Conservation (phyloP, 2,888 invertebrate genomes). For the Lasioglossum pauxillum region DNA sequence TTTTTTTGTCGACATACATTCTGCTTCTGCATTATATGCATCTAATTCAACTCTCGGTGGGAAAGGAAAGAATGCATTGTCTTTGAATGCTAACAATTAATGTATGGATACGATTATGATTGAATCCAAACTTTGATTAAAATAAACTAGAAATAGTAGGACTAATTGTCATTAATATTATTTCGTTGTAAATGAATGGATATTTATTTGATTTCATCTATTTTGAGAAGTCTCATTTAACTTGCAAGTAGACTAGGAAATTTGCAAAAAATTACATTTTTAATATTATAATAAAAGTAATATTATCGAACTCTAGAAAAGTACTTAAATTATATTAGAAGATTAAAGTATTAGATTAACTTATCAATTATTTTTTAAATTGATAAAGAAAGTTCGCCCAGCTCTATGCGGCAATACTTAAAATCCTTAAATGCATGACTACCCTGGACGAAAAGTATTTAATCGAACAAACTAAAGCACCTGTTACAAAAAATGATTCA, state of each 20-base stretch:
- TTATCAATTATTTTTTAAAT: background rate
- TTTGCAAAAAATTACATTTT: background rate
- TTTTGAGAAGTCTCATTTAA: background rate
- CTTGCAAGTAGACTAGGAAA: background rate
- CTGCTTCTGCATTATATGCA: conserved; percentile 41
- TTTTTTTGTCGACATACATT: background rate
- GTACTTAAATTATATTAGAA: background rate
- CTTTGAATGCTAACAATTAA: conserved; percentile 28
- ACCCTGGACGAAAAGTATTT: background rate
- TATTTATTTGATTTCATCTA: background rate
- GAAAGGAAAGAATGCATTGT: background rate
- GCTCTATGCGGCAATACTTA: background rate
- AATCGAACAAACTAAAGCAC: background rate
- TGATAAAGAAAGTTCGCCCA: background rate
- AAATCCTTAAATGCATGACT: conserved; percentile 38
- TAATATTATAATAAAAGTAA: background rate
- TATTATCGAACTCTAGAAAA: background rate
- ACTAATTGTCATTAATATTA: background rate
- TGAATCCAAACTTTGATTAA: background rate
- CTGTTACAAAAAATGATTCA: background rate
- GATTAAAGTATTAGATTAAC: background rate
- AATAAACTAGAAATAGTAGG: background rate
- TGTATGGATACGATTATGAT: background rate
- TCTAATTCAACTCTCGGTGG: conserved; percentile 3
- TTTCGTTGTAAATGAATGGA: background rate